Base-by-base conservation (phyloP, 2,888 invertebrate genomes). In the Alitta virens region DNA sequence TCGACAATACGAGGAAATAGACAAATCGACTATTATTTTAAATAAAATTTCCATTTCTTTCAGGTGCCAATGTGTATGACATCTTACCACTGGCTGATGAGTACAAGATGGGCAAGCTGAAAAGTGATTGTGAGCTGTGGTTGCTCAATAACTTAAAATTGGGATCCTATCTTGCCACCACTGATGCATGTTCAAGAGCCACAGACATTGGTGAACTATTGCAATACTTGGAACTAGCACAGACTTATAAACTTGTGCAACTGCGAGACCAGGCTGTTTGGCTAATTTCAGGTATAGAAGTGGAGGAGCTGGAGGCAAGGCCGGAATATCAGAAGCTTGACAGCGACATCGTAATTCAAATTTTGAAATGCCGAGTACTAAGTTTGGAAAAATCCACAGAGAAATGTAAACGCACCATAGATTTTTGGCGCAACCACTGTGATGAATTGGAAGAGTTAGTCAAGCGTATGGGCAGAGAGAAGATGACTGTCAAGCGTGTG, bases 31-130 rank as follows among this genome's bases (percentile, higher is more conserved):
- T n/a, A 50, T 16, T 9, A 25, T 16, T 25, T 52, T 9, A 52
- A 25, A 23, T 23, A 25, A 2, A 2, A 52, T 3, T 53, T 24
- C 26, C 16, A 9, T 18, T 27, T 7, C 2, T 33, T 51, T n/a
- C 52, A 59, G 59, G 27, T 12, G 51, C 50, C 38, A 59, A 59
- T 42, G 52, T 59, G 51, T 23, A 51, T 16, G 18, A 50, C 21
- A 38, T 59, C 16, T 40, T 59, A 16, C 59, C 59, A n/a, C 25
- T 59, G 51, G 23, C 50, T 9, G 51, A 59, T 38, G 59, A 59
- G 52, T 59, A 59, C 40, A 50, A 59, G 52, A 59, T 59, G 59
- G 25, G 42, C 16, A 59, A 59, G 26, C 27, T 51, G 38, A 59
- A 59, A 40, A 21, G n/a, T 16, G 59, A 59, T 23, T 59, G 59